Conservation (phyloP, 37 sponge, comb jelly and placozoan species). For the Theonella swinhoei region DNA sequence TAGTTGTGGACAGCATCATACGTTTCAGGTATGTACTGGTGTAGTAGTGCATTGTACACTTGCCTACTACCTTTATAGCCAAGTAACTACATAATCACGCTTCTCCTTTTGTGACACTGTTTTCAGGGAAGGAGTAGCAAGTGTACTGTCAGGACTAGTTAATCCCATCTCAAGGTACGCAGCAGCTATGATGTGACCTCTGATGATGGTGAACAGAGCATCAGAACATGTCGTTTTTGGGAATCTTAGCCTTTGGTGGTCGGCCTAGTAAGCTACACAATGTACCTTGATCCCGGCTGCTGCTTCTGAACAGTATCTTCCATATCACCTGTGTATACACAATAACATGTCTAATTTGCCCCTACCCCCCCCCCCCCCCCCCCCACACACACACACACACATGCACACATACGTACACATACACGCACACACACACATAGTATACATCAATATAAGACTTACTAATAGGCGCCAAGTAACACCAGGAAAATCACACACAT, state of each 20-base stretch:
- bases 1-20: slow-evolving; percentile 36
- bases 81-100: slow-evolving; percentile 7
- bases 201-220: slow-evolving; percentile 4
- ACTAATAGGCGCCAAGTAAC: not conserved
- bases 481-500: not conserved
- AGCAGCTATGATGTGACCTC: slow-evolving; percentile 31
- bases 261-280: slow-evolving; percentile 9
- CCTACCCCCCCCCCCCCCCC: too few species aligned
- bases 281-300: slow-evolving; percentile 29
- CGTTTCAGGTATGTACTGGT: not conserved
- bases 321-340: slow-evolving; percentile 19
- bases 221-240: slow-evolving; percentile 26
- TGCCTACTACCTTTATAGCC: not conserved
- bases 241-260: slow-evolving; percentile 1
- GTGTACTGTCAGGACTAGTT: not conserved
- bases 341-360: not conserved
- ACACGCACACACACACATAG: not conserved
- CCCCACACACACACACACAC: not conserved
- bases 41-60: slow-evolving; percentile 10
- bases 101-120: not conserved
- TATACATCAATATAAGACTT: too few species aligned
- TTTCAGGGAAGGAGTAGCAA: not conserved
- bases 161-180: slow-evolving; percentile 17
- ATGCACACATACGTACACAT: too few species aligned
- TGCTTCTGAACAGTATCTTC: slow-evolving; percentile 21